Evolutionary conservation across 2,113 vertebrate species (phyloP), one percentile per base, ranked within the genome.

Genomic region (Takifugu bimaculatus): DNA sequence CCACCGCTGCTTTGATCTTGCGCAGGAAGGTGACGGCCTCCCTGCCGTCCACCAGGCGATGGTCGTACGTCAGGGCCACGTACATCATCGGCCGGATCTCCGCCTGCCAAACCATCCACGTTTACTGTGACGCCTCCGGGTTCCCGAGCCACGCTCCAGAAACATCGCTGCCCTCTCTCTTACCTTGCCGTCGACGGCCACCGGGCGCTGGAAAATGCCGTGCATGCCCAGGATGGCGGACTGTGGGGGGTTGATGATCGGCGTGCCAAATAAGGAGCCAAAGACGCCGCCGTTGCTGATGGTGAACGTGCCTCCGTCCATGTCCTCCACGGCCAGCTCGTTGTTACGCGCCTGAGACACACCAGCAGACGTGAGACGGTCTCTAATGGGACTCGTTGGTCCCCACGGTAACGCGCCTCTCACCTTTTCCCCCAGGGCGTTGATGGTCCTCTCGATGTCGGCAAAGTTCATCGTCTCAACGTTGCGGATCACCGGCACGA

Each of bases 1-100:
- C 97, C 78, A 99, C 96, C 0, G 92, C 96, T 2, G 94, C 91
- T 88, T 99, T 99, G 90, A 99, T 97, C 92, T 97, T 99, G 7
- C 96, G 93, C 72, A 99, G 91, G 91, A 99, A 99, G 70, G 93
- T 94, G 64, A 98, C 97, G 0, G 96, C 97, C 93, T 99, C 97
- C 93, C 97, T 96, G 68, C 97, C 97, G 0, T 99, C 97, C 0
- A 99, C 95, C 70, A 99, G 90, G 56, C 97, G 96, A 75, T 99
- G 97, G 57, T 99, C 97, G 0, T 99, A 98, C 0, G 97, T 99
- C 88, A 98, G 89, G 0, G 97, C 97, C 65, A 98, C 93, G 0
- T 92, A 98, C 97, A 99, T 98, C 97, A 98, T 99, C 29, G 97
- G 96, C 84, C 95, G 92, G 84, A 98, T 91, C 85, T 98, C 97